Conservation (phyloP, 1,140 invertebrate species). For the Achatina immaculata region DNA sequence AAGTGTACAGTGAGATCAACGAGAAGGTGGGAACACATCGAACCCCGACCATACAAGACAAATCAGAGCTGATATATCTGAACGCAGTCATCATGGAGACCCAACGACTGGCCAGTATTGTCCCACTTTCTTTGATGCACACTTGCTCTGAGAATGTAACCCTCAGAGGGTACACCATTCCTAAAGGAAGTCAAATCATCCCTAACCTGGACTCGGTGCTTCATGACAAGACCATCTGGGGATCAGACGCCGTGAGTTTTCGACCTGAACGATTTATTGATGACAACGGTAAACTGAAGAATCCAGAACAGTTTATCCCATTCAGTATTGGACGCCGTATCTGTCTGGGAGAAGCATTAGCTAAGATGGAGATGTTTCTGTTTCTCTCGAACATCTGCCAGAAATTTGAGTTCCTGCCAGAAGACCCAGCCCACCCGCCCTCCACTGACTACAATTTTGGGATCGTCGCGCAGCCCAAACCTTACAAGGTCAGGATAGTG, state of each 20-base stretch:
- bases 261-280: slow-evolving; percentile 77
- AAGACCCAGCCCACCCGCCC: slow-evolving; percentile 35
- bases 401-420: slow-evolving; percentile 71
- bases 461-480: slow-evolving; percentile 20
- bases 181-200: slow-evolving; percentile 59
- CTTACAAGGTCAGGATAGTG: slow-evolving; percentile 36
- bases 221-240: slow-evolving; percentile 73
- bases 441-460: slow-evolving; percentile 40
- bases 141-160: slow-evolving; percentile 50
- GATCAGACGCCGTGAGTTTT: slow-evolving; percentile 78
- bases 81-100: slow-evolving; percentile 50
- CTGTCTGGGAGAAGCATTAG: slow-evolving; percentile 50
- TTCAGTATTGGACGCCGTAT: slow-evolving; percentile 46
- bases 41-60: slow-evolving; percentile 42
- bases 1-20: slow-evolving; percentile 89
- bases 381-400: slow-evolving; percentile 48
- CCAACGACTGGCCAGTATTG: slow-evolving; percentile 43
- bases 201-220: slow-evolving; percentile 60
- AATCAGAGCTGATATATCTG: slow-evolving; percentile 44
- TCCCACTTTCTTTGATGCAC: slow-evolving; percentile 64
- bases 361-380: slow-evolving; percentile 49
- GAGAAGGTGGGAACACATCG: slow-evolving; percentile 36
- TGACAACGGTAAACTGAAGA: slow-evolving; percentile 40
- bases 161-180: slow-evolving; percentile 63
- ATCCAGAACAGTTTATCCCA: slow-evolving; percentile 45